phyloP scores from a whole-genome alignment of 2,113 vertebrate species.

The Anoplopoma fimbria region DNA sequence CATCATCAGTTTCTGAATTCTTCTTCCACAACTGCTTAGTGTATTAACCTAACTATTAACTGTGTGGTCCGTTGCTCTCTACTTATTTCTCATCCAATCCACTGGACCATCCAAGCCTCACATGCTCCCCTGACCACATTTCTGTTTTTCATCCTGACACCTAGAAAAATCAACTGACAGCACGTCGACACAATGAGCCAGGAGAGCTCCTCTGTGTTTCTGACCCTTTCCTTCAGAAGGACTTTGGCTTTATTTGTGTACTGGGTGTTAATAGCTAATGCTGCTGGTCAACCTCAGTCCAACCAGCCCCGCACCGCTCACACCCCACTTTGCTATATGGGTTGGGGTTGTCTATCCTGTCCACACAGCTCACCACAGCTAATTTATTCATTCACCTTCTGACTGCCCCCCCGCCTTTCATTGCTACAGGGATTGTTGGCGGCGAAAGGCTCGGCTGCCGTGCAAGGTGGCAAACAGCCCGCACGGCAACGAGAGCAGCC shows the following conservation, averaged over 20 bases:
- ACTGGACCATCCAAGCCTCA: background rate
- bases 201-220: background rate
- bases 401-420: conserved; percentile 21
- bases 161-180: too few relatives aligned
- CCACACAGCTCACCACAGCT: conserved; percentile 23
- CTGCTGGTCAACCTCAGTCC: background rate
- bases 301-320: background rate
- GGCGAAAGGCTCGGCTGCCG: background rate
- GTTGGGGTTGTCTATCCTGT: background rate
- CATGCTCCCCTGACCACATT: background rate
- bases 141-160: background rate
- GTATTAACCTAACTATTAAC: background rate
- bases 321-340: background rate
- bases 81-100: background rate
- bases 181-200: background rate
- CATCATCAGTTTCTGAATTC: background rate
- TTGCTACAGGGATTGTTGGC: background rate
- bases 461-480: conserved; percentile 1
- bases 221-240: background rate
- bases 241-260: background rate
- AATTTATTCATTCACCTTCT: conserved; percentile 53
- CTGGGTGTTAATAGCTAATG: conserved; percentile 3
- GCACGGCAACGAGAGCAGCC: background rate
- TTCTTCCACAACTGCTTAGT: background rate
- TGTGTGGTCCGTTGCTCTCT: background rate